A percentile compares a stretch with the other conserved stretches of the same genome.
Evolutionary conservation across 2,797 vertebrate species (phyloP).

Genomic region (Schizopygopsis pylzovi): DNA sequence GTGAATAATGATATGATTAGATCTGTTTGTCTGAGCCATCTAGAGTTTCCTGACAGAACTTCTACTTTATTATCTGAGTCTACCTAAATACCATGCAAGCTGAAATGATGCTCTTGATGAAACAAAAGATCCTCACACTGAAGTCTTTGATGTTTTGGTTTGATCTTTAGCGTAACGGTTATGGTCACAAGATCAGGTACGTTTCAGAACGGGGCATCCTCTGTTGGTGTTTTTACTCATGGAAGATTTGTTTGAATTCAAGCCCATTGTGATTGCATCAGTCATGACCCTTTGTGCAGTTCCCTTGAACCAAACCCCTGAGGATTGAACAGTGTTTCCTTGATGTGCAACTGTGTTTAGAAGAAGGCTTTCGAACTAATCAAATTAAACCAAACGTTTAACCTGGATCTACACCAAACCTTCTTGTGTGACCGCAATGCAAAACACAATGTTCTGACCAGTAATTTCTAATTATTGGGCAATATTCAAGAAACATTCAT

Average conservation of each 20-base stretch:
- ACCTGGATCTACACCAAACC: not conserved
- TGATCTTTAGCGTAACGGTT: conserved; percentile 7
- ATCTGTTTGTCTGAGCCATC: not conserved
- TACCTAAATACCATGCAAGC: not conserved
- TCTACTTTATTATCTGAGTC: not conserved
- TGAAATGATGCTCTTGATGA: conserved; percentile 2
- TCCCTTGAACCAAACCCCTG: not conserved
- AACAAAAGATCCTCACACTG: conserved; percentile 2
- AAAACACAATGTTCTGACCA: not conserved
- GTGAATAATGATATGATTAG: not conserved
- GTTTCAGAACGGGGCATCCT: not conserved
- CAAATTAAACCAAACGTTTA: not conserved
- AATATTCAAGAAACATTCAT: not conserved
- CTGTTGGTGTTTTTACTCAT: not conserved
- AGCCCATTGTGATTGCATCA: not conserved
- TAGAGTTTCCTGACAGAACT: not conserved
- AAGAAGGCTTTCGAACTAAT: not conserved
- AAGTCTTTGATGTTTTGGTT: conserved; percentile 9
- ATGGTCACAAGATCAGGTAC: not conserved
- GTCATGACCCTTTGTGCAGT: not conserved
- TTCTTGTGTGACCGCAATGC: not conserved
- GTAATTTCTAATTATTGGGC: not conserved
- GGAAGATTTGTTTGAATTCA: not conserved
- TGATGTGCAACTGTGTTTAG: not conserved
- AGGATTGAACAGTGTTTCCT: not conserved